Evolutionary conservation across 2,888 invertebrate species (phyloP).

Genomic region (Oxystoma pomonae): DNA sequence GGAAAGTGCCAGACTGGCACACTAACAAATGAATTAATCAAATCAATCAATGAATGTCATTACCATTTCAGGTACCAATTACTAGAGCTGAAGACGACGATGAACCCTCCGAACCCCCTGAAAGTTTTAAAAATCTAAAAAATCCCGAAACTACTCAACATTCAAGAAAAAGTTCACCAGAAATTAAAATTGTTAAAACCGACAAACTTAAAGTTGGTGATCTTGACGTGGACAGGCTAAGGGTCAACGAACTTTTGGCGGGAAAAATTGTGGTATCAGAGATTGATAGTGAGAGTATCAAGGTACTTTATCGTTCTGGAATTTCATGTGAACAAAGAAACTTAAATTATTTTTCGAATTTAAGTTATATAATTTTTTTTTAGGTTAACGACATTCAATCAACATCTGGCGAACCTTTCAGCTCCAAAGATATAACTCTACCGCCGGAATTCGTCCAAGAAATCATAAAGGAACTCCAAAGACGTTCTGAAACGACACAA

Average conservation of each 20-base stretch:
- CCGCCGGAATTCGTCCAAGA: slow-evolving; percentile 66
- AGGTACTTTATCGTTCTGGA: too few relatives aligned
- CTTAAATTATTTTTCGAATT: too few relatives aligned
- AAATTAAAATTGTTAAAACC: slow-evolving; percentile 49
- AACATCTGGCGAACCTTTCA: slow-evolving; percentile 64
- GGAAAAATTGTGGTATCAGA: slow-evolving; percentile 77
- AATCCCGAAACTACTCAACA: slow-evolving; percentile 26
- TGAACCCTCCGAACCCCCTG: slow-evolving; percentile 41
- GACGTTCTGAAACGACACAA: not conserved
- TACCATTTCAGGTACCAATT: slow-evolving; percentile 33
- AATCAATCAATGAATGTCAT: too few relatives aligned
- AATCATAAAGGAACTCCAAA: slow-evolving; percentile 49
- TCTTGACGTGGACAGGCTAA: slow-evolving; percentile 73
- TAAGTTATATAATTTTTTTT: too few relatives aligned
- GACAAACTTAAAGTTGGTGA: slow-evolving; percentile 67
- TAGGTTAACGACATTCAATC: slow-evolving; percentile 36
- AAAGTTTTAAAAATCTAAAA: slow-evolving; percentile 37
- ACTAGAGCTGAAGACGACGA: slow-evolving; percentile 34
- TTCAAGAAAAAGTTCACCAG: slow-evolving; percentile 23
- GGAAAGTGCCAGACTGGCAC: too few relatives aligned
- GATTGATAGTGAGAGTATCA: slow-evolving; percentile 62
- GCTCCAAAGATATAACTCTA: slow-evolving; percentile 64
- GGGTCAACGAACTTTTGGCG: slow-evolving; percentile 74
- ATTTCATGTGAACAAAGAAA: too few relatives aligned
- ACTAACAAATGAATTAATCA: too few relatives aligned